phyloP scores from a whole-genome alignment of 2,888 invertebrate genomes.

The Salticus scenicus region DNA sequence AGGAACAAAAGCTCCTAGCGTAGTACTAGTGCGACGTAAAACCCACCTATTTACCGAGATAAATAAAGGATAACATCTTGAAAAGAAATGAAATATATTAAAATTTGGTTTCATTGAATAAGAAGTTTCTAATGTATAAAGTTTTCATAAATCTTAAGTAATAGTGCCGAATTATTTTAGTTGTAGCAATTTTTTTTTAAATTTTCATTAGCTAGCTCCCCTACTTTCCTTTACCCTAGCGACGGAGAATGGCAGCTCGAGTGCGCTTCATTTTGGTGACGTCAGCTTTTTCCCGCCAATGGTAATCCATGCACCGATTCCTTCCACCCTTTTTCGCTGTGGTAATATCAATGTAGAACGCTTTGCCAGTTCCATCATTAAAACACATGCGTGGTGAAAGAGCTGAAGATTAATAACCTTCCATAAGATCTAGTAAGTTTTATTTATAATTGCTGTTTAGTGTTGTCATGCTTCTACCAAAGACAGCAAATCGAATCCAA shows the following conservation, averaged over 20 bases:
- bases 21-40: too few relatives aligned
- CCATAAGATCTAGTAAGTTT: slow-evolving; percentile 40
- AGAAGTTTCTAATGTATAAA: too few relatives aligned
- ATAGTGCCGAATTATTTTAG: too few relatives aligned
- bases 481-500: background rate
- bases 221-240: background rate
- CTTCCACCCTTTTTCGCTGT: slow-evolving; percentile 53
- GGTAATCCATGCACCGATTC: slow-evolving; percentile 17
- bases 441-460: background rate
- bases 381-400: slow-evolving; percentile 54
- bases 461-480: background rate
- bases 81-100: too few relatives aligned
- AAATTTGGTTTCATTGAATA: too few relatives aligned
- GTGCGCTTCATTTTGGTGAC: slow-evolving; percentile 36
- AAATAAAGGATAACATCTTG: too few relatives aligned
- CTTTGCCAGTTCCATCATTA: slow-evolving; percentile 15
- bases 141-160: too few relatives aligned
- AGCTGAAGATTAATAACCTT: background rate
- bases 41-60: too few relatives aligned
- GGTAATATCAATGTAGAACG: slow-evolving; percentile 5
- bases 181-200: too few relatives aligned
- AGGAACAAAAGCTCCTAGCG: too few relatives aligned
- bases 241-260: background rate
- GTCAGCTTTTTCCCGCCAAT: slow-evolving; percentile 53
- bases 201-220: too few relatives aligned